These are phyloP conservation scores for Phenganax stokvisi DNA, from an alignment of 92 coral and sea anemone genomes.

Conservation along the genomic window DNA sequence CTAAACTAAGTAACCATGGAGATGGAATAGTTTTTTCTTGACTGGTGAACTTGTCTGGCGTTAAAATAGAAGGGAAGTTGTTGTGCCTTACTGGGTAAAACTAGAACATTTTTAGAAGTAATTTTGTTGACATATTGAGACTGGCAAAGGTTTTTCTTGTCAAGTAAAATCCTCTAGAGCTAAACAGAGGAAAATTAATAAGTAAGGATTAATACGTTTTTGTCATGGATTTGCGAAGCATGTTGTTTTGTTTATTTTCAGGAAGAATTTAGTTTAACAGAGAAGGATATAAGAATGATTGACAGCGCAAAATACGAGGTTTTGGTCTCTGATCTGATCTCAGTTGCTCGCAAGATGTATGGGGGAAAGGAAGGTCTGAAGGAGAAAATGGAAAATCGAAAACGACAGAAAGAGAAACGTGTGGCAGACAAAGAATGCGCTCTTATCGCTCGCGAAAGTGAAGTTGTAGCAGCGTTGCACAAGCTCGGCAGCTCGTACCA, in stretches of 20 bases:
- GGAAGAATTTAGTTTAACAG: conserved; percentile 97
- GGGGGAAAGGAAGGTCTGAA: conserved; percentile 73
- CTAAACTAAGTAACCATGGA: background rate
- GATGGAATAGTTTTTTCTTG: no score
- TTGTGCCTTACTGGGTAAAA: no score
- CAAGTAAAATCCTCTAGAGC: no score
- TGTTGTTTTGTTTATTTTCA: conserved; percentile 21
- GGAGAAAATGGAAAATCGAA: conserved; percentile 66
- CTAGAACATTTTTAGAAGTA: no score
- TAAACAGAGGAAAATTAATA: no score
- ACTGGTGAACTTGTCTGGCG: no score
- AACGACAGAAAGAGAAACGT: conserved; percentile 64
- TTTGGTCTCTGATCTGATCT: conserved; percentile 82
- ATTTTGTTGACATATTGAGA: no score
- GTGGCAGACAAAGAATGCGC: conserved; percentile 94
- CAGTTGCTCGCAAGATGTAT: conserved; percentile 82
- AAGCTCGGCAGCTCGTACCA: conserved; percentile 73
- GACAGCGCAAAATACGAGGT: conserved; percentile 87
- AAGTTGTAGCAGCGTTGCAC: conserved; percentile 72
- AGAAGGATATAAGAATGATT: conserved; percentile 73
- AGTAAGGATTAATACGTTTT: no score
- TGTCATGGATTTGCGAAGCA: background rate
- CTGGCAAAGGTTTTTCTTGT: no score
- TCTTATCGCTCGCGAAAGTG: conserved; percentile 70
- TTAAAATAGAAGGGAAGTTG: no score